Evolutionary conservation across 2,888 invertebrate genomes (phyloP), one percentile per base, ranked within the genome.

Genomic region (Panorpa germanica): DNA sequence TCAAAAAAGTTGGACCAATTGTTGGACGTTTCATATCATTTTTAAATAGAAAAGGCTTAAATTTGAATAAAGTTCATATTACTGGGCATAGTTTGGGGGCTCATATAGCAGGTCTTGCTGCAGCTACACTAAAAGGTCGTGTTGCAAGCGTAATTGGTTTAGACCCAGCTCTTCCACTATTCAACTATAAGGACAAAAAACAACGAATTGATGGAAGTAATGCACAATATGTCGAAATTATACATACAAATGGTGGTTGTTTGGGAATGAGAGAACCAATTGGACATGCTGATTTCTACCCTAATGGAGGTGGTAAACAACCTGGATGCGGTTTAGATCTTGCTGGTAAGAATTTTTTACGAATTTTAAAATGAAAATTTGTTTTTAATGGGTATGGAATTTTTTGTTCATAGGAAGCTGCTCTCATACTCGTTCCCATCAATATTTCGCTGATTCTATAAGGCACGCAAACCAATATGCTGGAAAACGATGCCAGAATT

Each of bases 1-100:
- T 51, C 10, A 43, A 45, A 25, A 41, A 35, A 4, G 43, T 49
- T 19, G 50, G 46, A 2, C 38, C 39, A 1, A 43, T 46, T 31
- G 25, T 53, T 6, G 47, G 43, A 0, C 24, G 37, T 25, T 47
- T 53, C 17, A 41, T 50, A 0, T 38, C 46, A 1, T 43, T 46
- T 11, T 28, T 56, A 19, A 32, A 36, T 1, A 29, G 37, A 0
- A 37, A 40, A 1, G 32, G 34, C 2, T 40, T 48, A 1, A 32
- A 39, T 3, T 42, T 39, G 6, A 38, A 41, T 8, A 43, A 43
- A 6, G 44, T 48, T 17, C 49, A 47, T 28, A 21, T 55, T 2
- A 40, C 54, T 25, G 55, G 55, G 0, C 55, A 55, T 22, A 53
- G 53, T 4, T 34, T 56, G 28, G 55, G 55, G n/a, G n/a, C n/a